Evolutionary conservation across 2,888 invertebrate species (phyloP).

Genomic region (Cactoblastis cactorum): DNA sequence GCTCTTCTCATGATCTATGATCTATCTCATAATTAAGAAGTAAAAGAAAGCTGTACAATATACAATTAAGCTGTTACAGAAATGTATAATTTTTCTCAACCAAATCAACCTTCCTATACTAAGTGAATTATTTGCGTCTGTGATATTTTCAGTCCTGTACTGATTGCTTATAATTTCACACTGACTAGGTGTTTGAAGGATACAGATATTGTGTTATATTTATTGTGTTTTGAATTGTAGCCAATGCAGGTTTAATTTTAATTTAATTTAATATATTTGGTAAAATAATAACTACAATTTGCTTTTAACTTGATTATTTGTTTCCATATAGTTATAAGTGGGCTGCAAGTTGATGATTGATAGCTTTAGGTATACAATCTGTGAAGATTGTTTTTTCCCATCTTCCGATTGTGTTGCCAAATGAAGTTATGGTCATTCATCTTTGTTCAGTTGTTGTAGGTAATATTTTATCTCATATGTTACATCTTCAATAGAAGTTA

Average conservation of each 20-base stretch:
- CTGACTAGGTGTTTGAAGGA: conserved; percentile 19
- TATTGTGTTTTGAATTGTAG: conserved; percentile 36
- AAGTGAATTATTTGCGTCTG: conserved; percentile 63
- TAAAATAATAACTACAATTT: conserved; percentile 34
- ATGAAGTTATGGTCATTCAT: conserved; percentile 19
- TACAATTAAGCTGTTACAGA: conserved; percentile 6
- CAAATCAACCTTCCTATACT: conserved; percentile 24
- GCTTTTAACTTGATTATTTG: conserved; percentile 62
- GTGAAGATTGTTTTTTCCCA: conserved; percentile 41
- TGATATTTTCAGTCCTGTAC: conserved; percentile 71
- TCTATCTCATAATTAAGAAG: neutral
- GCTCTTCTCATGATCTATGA: too few species aligned
- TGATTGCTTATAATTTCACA: conserved; percentile 62
- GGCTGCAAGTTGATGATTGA: conserved; percentile 18
- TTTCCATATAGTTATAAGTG: conserved; percentile 55
- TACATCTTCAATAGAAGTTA: conserved; percentile 22
- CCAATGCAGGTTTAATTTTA: conserved; percentile 35
- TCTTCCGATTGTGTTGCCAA: conserved; percentile 32
- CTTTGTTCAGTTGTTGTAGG: conserved; percentile 24
- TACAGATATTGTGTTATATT: conserved; percentile 29
- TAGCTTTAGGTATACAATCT: conserved; percentile 24
- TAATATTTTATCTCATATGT: conserved; percentile 22
- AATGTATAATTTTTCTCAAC: conserved; percentile 5
- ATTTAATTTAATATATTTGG: conserved; percentile 30
- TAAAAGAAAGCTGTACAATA: conserved; percentile 11